Conservation (phyloP, 1,140 invertebrate species). For the Drosophila orena region DNA sequence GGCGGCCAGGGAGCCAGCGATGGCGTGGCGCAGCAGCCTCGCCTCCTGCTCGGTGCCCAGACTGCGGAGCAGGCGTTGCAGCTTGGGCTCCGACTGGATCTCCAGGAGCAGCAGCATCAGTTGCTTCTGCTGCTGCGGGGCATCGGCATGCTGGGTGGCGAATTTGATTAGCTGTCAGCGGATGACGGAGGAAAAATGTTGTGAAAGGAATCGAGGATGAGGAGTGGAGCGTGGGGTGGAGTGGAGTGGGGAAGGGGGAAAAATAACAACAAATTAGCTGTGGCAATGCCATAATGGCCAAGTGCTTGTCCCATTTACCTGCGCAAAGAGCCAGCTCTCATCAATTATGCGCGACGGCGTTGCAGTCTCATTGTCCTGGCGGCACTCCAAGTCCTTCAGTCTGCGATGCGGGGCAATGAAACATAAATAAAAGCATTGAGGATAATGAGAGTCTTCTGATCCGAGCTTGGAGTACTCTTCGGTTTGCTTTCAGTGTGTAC, state of each 20-base stretch:
- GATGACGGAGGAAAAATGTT: not conserved
- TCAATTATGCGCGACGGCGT: constrained; percentile 78
- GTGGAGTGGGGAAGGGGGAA: not conserved
- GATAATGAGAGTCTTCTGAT: constrained; percentile 36
- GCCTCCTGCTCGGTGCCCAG: constrained; percentile 65
- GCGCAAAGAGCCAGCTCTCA: constrained; percentile 82
- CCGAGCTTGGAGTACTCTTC: constrained; percentile 25
- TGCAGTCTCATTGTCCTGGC: constrained; percentile 57
- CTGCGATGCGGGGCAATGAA: constrained; percentile 53
- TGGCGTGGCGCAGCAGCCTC: constrained; percentile 61
- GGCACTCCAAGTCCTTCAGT: constrained; percentile 66
- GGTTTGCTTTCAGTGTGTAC: constrained; percentile 15
- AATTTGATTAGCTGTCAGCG: constrained; percentile 78
- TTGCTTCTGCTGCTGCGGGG: constrained; percentile 71
- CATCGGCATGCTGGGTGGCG: constrained; percentile 70
- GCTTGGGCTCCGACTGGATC: constrained; percentile 80
- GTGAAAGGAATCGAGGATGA: constrained; percentile 15
- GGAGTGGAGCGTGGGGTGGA: too few species aligned
- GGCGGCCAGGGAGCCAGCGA: constrained; percentile 60
- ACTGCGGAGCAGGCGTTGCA: constrained; percentile 66
- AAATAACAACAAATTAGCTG: constrained; percentile 57
- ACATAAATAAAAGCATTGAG: constrained; percentile 55
- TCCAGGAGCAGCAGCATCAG: constrained; percentile 72
- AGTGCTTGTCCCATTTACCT: constrained; percentile 72
- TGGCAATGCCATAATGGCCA: constrained; percentile 39